Evolutionary conservation across 2,797 vertebrate genomes (phyloP).

Genomic region (Hydrocynus forskahlii): DNA sequence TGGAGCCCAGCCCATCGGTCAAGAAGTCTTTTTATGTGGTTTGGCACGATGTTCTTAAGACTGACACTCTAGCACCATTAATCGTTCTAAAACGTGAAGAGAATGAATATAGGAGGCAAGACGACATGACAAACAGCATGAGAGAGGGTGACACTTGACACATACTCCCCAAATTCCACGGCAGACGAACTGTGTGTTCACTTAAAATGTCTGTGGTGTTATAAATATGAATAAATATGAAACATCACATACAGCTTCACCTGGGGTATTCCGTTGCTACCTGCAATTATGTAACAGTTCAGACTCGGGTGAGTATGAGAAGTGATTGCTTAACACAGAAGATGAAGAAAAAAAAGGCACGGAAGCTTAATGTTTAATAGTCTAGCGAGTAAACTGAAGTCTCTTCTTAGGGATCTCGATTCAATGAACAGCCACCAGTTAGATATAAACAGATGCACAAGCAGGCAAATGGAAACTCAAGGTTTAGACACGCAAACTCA

Average conservation of each 20-base stretch:
- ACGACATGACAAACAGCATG: no score
- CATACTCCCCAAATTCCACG: not conserved
- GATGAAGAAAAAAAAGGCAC: not conserved
- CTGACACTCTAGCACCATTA: no score
- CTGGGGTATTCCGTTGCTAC: not conserved
- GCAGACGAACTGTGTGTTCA: not conserved
- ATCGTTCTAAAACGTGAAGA: no score
- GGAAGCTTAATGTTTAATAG: not conserved
- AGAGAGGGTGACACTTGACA: not conserved
- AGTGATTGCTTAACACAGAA: not conserved
- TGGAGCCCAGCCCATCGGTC: no score
- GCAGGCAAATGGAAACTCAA: not conserved
- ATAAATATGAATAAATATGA: not conserved
- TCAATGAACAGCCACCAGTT: not conserved
- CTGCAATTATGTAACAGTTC: not conserved
- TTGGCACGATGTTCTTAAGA: no score
- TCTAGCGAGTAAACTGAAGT: not conserved
- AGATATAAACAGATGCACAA: not conserved
- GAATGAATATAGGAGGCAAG: no score
- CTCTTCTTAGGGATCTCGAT: not conserved
- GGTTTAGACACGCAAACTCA: not conserved
- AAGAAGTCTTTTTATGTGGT: no score
- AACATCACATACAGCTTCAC: not conserved
- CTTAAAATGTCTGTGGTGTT: not conserved
- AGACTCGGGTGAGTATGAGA: not conserved